Percentiles rank a stretch among this genome's conserved stretches.
These are phyloP conservation scores for Anguilla pacifica DNA, from an alignment of 2,797 vertebrate genomes.

Conservation along the genomic window DNA sequence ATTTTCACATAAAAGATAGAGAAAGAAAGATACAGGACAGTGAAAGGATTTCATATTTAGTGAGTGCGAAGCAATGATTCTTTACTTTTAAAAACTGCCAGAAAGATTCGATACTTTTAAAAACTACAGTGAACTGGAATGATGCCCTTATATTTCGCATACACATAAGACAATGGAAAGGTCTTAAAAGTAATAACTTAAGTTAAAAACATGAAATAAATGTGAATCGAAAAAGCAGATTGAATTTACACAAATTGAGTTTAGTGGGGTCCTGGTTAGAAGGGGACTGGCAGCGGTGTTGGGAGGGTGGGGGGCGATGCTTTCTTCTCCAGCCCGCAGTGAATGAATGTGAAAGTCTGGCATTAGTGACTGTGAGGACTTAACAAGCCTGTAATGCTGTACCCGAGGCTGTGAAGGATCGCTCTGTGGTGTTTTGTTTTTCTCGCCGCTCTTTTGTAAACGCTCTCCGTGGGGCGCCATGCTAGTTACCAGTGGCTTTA, in stretches of 20 bases:
- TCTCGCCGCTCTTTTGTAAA: conserved; percentile 39
- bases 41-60: not conserved
- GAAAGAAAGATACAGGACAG: not conserved
- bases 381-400: conserved; percentile 15
- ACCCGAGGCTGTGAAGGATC: conserved; percentile 12
- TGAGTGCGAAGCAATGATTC: not conserved
- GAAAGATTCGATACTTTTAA: not conserved
- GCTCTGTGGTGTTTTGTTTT: conserved; percentile 31
- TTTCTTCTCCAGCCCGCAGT: not conserved
- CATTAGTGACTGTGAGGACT: conserved; percentile 22
- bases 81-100: not conserved
- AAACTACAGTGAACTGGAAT: not conserved
- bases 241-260: not conserved
- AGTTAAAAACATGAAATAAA: not conserved
- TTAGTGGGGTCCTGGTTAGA: not conserved
- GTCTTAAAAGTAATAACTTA: not conserved
- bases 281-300: too few species aligned
- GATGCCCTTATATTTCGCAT: not conserved
- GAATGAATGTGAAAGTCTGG: conserved; percentile 9
- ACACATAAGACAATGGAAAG: not conserved
- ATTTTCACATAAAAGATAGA: not conserved
- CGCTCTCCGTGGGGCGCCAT: conserved; percentile 26
- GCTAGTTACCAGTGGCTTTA: conserved; percentile 31
- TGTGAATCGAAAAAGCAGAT: not conserved
- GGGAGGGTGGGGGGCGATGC: not conserved